Base-by-base conservation (phyloP, 2,888 invertebrate species). In the Chalcis sispes region DNA sequence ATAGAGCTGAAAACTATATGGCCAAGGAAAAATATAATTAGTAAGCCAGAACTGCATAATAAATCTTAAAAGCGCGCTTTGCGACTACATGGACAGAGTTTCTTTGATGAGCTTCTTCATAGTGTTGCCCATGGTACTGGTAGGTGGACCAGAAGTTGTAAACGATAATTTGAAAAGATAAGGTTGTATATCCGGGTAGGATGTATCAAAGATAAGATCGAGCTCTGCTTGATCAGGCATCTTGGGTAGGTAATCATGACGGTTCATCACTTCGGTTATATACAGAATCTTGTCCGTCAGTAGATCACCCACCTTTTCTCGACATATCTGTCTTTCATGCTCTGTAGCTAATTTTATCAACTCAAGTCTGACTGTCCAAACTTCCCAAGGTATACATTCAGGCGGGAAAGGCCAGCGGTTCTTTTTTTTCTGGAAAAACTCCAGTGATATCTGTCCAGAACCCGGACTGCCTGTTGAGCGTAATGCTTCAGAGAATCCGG, bases 331-430 rank as follows among this genome's bases (percentile, higher is more conserved):
- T 82, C 96, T 91, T 85, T 98, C 97, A 86, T 95, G 94, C 86
- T 98, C 97, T 87, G 93, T 95, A 78, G 94, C 93, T 66, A 97
- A 91, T 83, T 95, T 94, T 29, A 97, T 94, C 48, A 98, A 91
- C 87, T 98, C 96, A 81, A 99, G 91, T 83, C 95, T 94, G 5
- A 99, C 93, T 42, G 97, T 98, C 99, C 99, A 99, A 72, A 98
- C 96, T 89, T 99, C 99, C 99, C 99, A 99, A 0, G 98, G 97
- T 85, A 96, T 96, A 86, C 95, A 95, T 87, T 98, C 98, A 7
- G 95, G 93, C 80, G 94, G 93, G 88, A 98, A 96, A 1, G 88
- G 88, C 97, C 98, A 98, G 69, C 96, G 93, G 70, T 93, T 94
- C 84, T 95, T 95, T 82, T 96, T 95, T 89, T 94, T 95, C 89